Evolutionary conservation across 2,888 invertebrate genomes (phyloP).

Genomic region (Eupithecia pulchellata): DNA sequence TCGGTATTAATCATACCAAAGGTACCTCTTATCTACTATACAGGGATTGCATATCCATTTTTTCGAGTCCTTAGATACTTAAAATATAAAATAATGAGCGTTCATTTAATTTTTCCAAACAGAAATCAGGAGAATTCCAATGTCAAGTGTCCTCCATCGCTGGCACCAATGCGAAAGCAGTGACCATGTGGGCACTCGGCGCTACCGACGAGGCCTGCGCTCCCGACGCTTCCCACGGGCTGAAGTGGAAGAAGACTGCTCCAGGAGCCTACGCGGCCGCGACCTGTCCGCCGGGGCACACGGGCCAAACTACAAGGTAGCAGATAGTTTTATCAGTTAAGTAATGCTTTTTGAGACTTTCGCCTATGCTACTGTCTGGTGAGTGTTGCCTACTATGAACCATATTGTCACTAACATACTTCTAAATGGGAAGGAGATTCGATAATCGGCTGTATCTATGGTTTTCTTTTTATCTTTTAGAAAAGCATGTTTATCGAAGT

Average conservation of each 20-base stretch:
- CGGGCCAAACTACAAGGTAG: constrained; percentile 75
- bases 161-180: constrained; percentile 78
- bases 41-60: too few relatives aligned
- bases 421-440: too few relatives aligned
- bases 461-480: too few relatives aligned
- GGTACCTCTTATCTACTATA: too few relatives aligned
- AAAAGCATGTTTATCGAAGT: too few relatives aligned
- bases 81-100: background rate
- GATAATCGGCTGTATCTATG: too few relatives aligned
- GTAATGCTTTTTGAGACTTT: background rate
- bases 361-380: background rate
- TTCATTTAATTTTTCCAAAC: constrained; percentile 23
- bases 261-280: constrained; percentile 88
- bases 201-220: constrained; percentile 82
- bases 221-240: constrained; percentile 84
- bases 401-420: too few relatives aligned
- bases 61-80: background rate
- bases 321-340: background rate
- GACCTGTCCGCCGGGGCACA: constrained; percentile 82
- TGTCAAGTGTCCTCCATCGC: constrained; percentile 88
- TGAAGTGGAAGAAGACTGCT: constrained; percentile 87
- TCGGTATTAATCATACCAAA: too few relatives aligned
- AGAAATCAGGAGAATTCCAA: constrained; percentile 92
- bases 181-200: constrained; percentile 88
- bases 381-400: background rate